Base-by-base conservation (phyloP, 2,797 vertebrate species). In the Myoxocephalus aenaeus region DNA sequence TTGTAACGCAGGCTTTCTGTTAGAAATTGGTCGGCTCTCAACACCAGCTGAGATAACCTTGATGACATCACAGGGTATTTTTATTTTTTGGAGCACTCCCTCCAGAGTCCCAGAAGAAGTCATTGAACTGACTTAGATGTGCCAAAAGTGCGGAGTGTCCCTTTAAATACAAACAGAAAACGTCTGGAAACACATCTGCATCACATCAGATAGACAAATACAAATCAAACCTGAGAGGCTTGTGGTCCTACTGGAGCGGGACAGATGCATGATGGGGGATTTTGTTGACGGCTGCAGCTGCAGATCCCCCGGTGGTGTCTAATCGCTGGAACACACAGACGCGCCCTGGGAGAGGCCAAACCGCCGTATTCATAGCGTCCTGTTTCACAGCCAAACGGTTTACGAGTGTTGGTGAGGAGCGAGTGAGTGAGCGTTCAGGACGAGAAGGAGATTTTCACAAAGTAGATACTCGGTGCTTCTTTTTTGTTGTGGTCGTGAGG, bases 401-500 rank as follows among this genome's bases (percentile, higher is more conserved):
- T 3, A 22, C 11, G 18, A 59, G 62, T 50, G 64, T 69, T 58
- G 5, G 27, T 10, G 50, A 27, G 32, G 10, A 38, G 2, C 36
- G n/a, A 22, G 9, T 22, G 20, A 12, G 65, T 32, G 50, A 18
- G 10, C 27, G 65, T 17, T 34, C 13, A 11, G 58, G 72, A 66
- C 4, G 22, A n/a, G 61, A 48, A 42, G 3, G 36, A 46, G 4
- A 13, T 81, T 67, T 79, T 81, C 48, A 70, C 40, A 4, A 70
- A 62, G 66, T 75, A 73, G 73, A 56, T 20, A n/a, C 32, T 51
- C 29, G 0, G 48, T 80, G 63, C 34, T 70, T 84, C 80, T 54
- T 53, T 13, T 22, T 69, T 84, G 78, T 56, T 57, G 54, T 57
- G 54, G 63, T 77, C 70, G 75, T 85, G 80, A 73, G 74, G 77